These are phyloP conservation scores for Bruchidius siliquastri DNA, from an alignment of 2,888 invertebrate genomes.

Conservation along the genomic window DNA sequence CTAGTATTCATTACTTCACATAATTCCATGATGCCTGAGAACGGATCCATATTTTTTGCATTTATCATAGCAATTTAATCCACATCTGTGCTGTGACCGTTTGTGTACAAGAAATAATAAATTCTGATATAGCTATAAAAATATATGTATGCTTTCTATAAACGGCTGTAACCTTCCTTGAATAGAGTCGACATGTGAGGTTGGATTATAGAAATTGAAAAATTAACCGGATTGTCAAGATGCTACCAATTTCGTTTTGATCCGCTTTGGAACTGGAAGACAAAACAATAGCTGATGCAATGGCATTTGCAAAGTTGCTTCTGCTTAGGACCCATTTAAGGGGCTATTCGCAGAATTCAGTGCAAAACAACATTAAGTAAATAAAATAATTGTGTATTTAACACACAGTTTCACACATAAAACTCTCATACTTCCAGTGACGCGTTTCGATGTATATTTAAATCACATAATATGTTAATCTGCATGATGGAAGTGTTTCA, in stretches of 20 bases:
- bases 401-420: no score
- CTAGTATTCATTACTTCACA: no score
- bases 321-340: neutral
- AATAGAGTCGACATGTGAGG: slow-evolving; percentile 13
- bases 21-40: no score
- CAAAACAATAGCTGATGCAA: slow-evolving; percentile 9
- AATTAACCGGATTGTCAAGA: slow-evolving; percentile 12
- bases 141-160: slow-evolving; percentile 18
- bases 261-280: slow-evolving; percentile 8
- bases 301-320: neutral
- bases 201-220: slow-evolving; percentile 13
- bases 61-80: neutral
- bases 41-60: neutral
- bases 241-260: slow-evolving; percentile 15
- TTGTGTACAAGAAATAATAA: slow-evolving; percentile 12
- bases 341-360: neutral
- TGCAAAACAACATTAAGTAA: no score
- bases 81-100: neutral
- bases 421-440: no score
- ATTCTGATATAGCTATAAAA: slow-evolving; percentile 15
- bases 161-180: slow-evolving; percentile 17
- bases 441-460: no score
- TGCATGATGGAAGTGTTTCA: no score
- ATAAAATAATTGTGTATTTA: no score
- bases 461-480: no score